Evolutionary conservation across 1,140 invertebrate genomes (phyloP), one percentile per base, ranked within the genome.

Genomic region (Zaprionus kolodkinae): DNA sequence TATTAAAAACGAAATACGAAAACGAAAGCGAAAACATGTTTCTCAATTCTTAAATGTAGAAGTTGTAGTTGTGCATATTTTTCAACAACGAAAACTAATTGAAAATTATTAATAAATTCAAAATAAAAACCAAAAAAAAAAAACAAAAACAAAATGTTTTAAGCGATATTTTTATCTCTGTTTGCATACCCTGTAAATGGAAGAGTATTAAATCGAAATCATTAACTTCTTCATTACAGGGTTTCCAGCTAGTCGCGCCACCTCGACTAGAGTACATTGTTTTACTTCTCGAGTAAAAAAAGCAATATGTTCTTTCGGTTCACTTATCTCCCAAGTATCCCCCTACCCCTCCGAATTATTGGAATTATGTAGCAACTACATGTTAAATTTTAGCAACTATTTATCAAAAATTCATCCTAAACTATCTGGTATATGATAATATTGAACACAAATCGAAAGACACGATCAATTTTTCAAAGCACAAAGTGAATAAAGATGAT

Each of bases 301-400:
- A 74, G 81, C 81, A 71, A 77, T 80, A 71, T 13, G 25, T 52
- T 61, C 38, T 2, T 40, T 61, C 33, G 59, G 13, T 43, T 30
- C 36, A 38, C 43, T 59, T 63, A 27, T 33, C 21, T 69, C 40
- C n/a, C n/a, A 45, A 17, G n/a, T n/a, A n/a, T n/a, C 65, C 43
- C 43, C 36, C 54, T 21, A 21, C 21, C 21, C 21, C 21, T 21
- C 3, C 25, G n/a, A n/a, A 55, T 61, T 88, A 88, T 88, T 83
- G 72, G 64, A 87, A 88, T 83, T 80, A 88, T 87, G 84, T 87
- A 88, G 84, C 70, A 88, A 87, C 84, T 88, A 88, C 84, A 87
- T 88, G 84, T 88, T 88, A 88, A 87, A 87, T 77, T 78, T 83
- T 83, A 84, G 81, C 66, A 84, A 85, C 78, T 86, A 86, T 79